Evolutionary conservation across 2,888 invertebrate genomes (phyloP), one percentile per base, ranked within the genome.

Genomic region (Falcaria lacertinaria): DNA sequence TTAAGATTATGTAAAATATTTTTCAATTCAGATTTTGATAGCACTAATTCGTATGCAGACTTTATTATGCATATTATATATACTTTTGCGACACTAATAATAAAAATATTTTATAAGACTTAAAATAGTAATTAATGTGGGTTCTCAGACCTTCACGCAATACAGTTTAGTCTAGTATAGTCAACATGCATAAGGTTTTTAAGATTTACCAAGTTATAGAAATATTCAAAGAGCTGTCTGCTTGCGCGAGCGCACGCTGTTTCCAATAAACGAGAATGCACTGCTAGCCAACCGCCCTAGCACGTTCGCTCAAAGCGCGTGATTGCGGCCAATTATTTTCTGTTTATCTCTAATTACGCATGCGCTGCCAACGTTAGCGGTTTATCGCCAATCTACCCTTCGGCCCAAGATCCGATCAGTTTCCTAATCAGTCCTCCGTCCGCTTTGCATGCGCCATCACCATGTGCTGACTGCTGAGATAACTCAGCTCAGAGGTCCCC

Each of bases 311-410:
- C 62, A 74, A 74, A 73, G 78, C 80, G 74, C 84, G 80, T 84
- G 85, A 87, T 87, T 83, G 82, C 70, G 77, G 85, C 89, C 89
- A 89, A 89, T 89, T 89, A 89, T 87, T 87, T 89, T 87, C 83
- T 85, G 87, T 87, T 87, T 87, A 87, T 87, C 87, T 87, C 88
- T 89, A 88, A 89, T 89, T 89, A 88, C 85, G 85, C 82, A 87
- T 86, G 77, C 87, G 79, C 84, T 80, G 86, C 85, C 80, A 78
- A 82, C 85, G 82, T 82, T 72, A 75, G 57, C 67, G 67, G 68
- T 73, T 88, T 88, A 89, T 89, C 89, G 66, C 47, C 36, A 57
- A 89, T 89, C 88, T 89, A 77, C 86, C 89, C 88, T 88, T 79
- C 85, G 86, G 78, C 86, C 89, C 61, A 59, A 81, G 87, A 87